Evolutionary conservation across 2,113 vertebrate genomes (phyloP), one percentile per base, ranked within the genome.

Genomic region (Struthio camelus): DNA sequence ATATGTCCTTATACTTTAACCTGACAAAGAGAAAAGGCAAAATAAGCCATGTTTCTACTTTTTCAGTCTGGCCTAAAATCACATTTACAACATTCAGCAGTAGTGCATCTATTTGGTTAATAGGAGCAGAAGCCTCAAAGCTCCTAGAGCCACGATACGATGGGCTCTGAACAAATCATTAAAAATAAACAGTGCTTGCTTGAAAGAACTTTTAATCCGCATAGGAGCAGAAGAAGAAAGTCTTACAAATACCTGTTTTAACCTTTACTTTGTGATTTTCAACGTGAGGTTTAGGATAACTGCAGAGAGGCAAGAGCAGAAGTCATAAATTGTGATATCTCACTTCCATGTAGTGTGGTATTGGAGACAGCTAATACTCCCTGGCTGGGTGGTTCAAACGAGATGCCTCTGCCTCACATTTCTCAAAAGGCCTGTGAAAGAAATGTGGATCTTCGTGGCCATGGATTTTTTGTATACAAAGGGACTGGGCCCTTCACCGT

Each of bases 391-490:
- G 79, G n/a, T 27, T 91, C 80, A 65, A 82, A 76, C 11, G 30
- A 69, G 62, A 42, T 15, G 27, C 18, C 58, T 87, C 62, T 58
- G 69, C 84, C 34, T 44, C 10, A 25, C 5, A 6, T 53, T 40
- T 70, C 79, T 84, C 40, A 90, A 83, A 90, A 88, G 40, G 46
- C 66, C 30, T 28, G 1, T 73, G 59, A 85, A 94, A 85, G 46
- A 80, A 71, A 90, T 58, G 67, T 88, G 71, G 53, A 51, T 75
- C 71, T 94, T n/a, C 44, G 48, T 9, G 56, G 51, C 25, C 32
- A n/a, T 71, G 87, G 77, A 56, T 93, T 94, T 94, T 94, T 93
- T 84, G 28, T 72, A 14, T 42, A 56, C 81, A 91, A 89, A 87
- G 48, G 70, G 66, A 30, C 7, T 38, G 51, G 36, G 61, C 48